Conservation (phyloP, 1,140 invertebrate genomes). For the Cyphomyrmex costatus region DNA sequence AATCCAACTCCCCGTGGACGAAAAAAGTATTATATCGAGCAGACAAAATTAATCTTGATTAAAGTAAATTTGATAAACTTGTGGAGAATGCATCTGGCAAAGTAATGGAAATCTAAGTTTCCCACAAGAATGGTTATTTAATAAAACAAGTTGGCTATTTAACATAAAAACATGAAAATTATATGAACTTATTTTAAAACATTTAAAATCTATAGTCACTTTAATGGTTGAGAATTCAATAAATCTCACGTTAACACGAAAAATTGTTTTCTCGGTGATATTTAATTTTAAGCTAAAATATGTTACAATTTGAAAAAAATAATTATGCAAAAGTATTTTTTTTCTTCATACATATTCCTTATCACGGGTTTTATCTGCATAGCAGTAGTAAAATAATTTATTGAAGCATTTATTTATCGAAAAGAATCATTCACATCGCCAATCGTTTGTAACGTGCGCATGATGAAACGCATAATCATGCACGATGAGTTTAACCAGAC, state of each 20-base stretch:
- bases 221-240: constrained; percentile 13
- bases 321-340: neutral
- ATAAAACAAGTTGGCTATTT: constrained; percentile 18
- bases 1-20: constrained; percentile 23
- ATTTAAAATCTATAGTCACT: neutral
- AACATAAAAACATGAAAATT: too few species aligned
- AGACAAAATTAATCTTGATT: constrained; percentile 33
- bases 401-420: constrained; percentile 16
- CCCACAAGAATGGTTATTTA: constrained; percentile 12
- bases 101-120: constrained; percentile 10
- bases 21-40: constrained; percentile 35
- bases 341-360: neutral
- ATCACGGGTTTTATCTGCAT: neutral
- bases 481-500: neutral
- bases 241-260: neutral
- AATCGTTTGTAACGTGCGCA: neutral
- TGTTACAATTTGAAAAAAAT: neutral
- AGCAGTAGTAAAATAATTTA: constrained; percentile 3
- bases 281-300: neutral
- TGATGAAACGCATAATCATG: constrained; percentile 38
- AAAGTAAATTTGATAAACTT: constrained; percentile 45
- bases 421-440: constrained; percentile 21
- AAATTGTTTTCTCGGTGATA: neutral
- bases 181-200: neutral
- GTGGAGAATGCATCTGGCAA: neutral